Evolutionary conservation across 2,888 invertebrate species (phyloP).

Genomic region (Campaea margaritaria): DNA sequence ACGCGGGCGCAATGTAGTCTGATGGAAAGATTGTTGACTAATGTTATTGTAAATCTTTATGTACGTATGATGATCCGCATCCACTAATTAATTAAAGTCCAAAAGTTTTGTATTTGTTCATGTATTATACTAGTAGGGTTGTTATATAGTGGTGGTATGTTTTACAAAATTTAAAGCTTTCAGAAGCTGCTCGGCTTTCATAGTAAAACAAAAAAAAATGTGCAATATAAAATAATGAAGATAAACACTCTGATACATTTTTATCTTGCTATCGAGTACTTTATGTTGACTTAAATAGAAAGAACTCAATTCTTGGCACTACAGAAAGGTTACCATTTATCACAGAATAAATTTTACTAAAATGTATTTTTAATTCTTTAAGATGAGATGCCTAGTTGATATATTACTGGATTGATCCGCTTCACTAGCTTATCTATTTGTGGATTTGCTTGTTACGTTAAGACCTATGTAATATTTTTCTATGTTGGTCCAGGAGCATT

Average conservation of each 20-base stretch:
- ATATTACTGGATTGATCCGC: background rate
- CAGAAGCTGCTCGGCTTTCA: background rate
- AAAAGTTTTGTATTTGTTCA: constrained; percentile 46
- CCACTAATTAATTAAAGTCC: constrained; percentile 51
- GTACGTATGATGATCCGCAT: constrained; percentile 59
- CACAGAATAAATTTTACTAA: background rate
- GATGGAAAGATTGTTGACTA: constrained; percentile 52
- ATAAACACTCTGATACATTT: background rate
- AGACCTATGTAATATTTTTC: too few relatives aligned
- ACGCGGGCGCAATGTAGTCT: constrained; percentile 56
- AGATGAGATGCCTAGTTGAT: background rate
- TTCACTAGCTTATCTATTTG: background rate
- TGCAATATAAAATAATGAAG: background rate
- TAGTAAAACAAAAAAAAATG: background rate
- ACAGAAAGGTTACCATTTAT: background rate
- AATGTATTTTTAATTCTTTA: background rate
- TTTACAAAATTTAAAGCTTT: constrained; percentile 7
- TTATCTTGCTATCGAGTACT: too few relatives aligned
- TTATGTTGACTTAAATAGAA: too few relatives aligned
- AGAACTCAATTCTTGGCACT: background rate
- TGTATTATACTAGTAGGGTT: constrained; percentile 27
- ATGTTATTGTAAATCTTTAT: constrained; percentile 54
- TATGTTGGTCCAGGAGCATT: too few relatives aligned
- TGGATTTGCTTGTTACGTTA: too few relatives aligned
- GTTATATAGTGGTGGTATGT: constrained; percentile 23